Conservation (phyloP, 1,140 invertebrate species). For the Diploscapter pachys region DNA sequence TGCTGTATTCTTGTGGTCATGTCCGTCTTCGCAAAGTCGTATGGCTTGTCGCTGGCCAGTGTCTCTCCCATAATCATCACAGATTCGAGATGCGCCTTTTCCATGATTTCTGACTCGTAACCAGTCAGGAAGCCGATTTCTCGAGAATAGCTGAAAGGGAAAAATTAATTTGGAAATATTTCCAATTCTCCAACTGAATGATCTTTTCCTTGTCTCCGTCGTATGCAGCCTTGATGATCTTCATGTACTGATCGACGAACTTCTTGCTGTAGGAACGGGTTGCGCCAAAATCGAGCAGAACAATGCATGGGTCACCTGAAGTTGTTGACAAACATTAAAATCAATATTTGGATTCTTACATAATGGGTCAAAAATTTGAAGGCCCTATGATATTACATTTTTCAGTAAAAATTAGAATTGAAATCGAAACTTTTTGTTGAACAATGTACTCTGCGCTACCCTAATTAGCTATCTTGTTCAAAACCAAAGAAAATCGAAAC, state of each 20-base stretch:
- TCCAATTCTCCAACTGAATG: neutral
- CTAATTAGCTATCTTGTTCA: too few species aligned
- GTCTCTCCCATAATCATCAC: slow-evolving; percentile 55
- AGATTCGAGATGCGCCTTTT: slow-evolving; percentile 55
- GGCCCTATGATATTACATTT: too few species aligned
- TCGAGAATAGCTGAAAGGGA: slow-evolving; percentile 68
- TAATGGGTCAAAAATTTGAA: too few species aligned
- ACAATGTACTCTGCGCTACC: too few species aligned
- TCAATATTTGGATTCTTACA: too few species aligned
- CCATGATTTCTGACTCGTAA: slow-evolving; percentile 79
- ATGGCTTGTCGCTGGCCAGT: slow-evolving; percentile 46
- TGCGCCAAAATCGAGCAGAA: slow-evolving; percentile 93
- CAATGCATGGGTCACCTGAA: slow-evolving; percentile 63
- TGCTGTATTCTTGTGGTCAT: slow-evolving; percentile 74
- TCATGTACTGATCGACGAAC: slow-evolving; percentile 89
- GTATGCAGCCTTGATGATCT: slow-evolving; percentile 82
- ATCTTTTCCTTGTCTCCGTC: slow-evolving; percentile 75
- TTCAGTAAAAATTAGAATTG: too few species aligned
- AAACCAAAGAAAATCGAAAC: too few species aligned
- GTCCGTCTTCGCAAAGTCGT: slow-evolving; percentile 63
- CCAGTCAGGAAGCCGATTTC: slow-evolving; percentile 94
- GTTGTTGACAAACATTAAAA: too few species aligned
- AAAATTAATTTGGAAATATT: too few species aligned
- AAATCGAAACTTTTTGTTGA: too few species aligned
- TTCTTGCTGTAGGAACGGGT: slow-evolving; percentile 79